A percentile compares a stretch with the other conserved stretches of the same genome.
phyloP scores from a whole-genome alignment of 2,113 vertebrate genomes.

The Uria lomvia region DNA sequence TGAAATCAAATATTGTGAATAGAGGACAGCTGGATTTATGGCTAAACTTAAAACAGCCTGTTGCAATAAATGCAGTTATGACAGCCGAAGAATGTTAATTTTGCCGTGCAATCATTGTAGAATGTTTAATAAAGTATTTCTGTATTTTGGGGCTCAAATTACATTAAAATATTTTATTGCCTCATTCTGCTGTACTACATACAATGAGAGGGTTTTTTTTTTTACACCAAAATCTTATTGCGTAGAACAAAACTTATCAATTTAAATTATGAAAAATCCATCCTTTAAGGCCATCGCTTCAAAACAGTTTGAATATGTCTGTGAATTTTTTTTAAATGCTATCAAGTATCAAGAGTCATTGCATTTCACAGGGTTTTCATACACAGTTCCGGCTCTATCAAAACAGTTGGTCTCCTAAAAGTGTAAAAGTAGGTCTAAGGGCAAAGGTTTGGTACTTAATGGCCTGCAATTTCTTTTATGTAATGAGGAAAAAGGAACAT shows the following conservation, averaged over 20 bases:
- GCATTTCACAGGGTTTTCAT: not conserved
- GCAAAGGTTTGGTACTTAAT: not conserved
- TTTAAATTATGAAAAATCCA: not conserved
- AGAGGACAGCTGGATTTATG: not conserved
- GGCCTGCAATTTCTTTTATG: not conserved
- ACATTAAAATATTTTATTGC: not conserved
- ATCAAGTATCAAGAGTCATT: not conserved
- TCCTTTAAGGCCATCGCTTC: not conserved
- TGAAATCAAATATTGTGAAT: not conserved
- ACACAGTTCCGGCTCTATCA: not conserved
- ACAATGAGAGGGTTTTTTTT: not conserved
- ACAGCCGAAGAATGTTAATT: not conserved
- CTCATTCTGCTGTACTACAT: not conserved
- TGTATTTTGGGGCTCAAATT: not conserved
- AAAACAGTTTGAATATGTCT: not conserved
- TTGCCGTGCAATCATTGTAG: rapidly evolving
- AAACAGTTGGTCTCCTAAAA: not conserved
- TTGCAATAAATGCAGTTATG: not conserved
- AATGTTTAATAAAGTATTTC: not conserved
- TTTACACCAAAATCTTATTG: not conserved
- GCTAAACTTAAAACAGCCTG: not conserved
- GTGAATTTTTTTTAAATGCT: not conserved
- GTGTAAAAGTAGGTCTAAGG: not conserved
- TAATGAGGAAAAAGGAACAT: not conserved
- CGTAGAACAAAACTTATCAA: not conserved